Evolutionary conservation across 2,888 invertebrate species (phyloP).

Genomic region (Leucania comma): DNA sequence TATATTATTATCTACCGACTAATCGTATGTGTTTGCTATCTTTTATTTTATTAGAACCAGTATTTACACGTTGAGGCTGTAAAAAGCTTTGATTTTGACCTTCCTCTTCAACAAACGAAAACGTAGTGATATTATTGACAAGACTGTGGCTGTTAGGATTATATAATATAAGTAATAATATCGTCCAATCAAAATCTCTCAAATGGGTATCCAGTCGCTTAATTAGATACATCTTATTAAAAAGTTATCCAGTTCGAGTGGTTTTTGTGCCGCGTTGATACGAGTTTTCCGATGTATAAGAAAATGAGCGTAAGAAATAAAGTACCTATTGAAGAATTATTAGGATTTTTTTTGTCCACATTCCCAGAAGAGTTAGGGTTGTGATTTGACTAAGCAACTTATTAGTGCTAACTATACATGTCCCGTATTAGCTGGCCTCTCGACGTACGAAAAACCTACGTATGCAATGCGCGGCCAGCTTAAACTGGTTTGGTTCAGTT

Average conservation of each 20-base stretch:
- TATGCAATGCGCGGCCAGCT: neutral
- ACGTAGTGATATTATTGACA: slow-evolving; percentile 2
- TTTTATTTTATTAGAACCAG: neutral
- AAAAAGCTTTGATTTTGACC: slow-evolving; percentile 1
- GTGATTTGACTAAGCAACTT: neutral
- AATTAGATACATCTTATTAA: neutral
- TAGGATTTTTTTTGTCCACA: neutral
- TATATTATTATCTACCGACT: neutral
- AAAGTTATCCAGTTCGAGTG: too few species aligned
- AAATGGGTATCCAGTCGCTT: neutral
- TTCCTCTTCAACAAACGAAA: slow-evolving; percentile 8
- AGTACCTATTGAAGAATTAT: neutral
- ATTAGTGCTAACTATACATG: neutral
- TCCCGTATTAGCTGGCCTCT: neutral
- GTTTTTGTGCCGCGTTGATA: neutral
- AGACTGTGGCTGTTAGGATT: neutral
- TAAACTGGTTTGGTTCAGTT: neutral
- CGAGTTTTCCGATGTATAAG: too few species aligned
- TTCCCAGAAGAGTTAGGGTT: neutral
- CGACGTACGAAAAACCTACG: neutral
- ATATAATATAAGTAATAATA: neutral
- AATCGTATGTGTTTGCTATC: slow-evolving; percentile 1
- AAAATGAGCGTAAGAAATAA: neutral
- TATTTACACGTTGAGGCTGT: neutral
- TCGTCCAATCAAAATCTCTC: neutral